Base-by-base conservation (phyloP, 2,797 vertebrate species). In the Lateolabrax maculatus region DNA sequence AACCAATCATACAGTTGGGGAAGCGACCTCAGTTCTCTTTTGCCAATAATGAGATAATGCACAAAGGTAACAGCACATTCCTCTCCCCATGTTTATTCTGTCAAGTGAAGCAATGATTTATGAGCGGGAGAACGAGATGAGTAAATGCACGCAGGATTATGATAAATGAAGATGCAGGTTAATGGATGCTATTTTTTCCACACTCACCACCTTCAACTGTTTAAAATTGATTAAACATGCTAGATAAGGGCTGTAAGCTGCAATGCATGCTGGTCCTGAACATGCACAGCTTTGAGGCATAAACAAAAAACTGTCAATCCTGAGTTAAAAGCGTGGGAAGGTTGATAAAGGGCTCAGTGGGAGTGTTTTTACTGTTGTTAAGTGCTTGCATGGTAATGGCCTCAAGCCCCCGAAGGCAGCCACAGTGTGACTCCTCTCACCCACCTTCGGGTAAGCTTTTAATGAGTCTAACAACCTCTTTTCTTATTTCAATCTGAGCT, bases 21-120 rank as follows among this genome's bases (percentile, higher is more conserved):
- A 71, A 62, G 58, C 21, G 9, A 71, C 73, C 69, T 63, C 60
- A 0, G 58, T 21, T 74, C 62, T 51, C 70, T 69, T n/a, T 78
- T n/a, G 36, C 67, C 84, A 68, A 81, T 92, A 89, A 92, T 83
- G 77, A 88, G 83, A 85, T 83, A 77, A 88, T 72, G 80, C 85
- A 78, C 57, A 65, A 75, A 77, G 53, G 74, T 69, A 84, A 61
- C 49, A 68, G 51, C 39, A 39, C 39, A 39, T 68, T 69, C 41
- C 6, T 78, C 43, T 60, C 49, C 5, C 43, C 29, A 0, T 63
- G 44, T 84, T 87, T 67, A 29, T 58, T 70, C 44, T 80, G 81
- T 85, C 76, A 68, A 23, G 52, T 18, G 21, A 4, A 61, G 55
- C 2, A 1, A 70, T 84, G 80, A 90, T 90, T 91, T 74, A 91